phyloP scores from a whole-genome alignment of 1,140 invertebrate genomes.

The Leucophenga varia region DNA sequence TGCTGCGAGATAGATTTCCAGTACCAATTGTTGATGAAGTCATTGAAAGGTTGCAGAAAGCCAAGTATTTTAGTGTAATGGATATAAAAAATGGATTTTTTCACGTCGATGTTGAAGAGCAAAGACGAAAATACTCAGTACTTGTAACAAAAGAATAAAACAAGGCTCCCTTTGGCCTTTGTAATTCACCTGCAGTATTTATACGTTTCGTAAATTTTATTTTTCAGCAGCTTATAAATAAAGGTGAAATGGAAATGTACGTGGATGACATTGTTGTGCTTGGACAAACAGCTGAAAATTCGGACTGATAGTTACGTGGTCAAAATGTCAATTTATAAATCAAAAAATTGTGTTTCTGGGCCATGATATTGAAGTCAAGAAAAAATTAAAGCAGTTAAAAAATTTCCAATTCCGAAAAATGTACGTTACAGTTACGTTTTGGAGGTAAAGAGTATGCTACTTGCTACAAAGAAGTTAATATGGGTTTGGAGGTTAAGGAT shows the following conservation, averaged over 20 bases:
- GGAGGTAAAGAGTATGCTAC: no score
- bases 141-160: constrained; percentile 56
- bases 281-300: constrained; percentile 26
- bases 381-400: constrained; percentile 36
- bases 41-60: constrained; percentile 43
- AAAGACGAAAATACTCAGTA: constrained; percentile 47
- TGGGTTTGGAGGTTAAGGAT: no score
- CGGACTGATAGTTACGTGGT: constrained; percentile 56
- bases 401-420: constrained; percentile 35
- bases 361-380: constrained; percentile 20
- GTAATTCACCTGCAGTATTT: constrained; percentile 55
- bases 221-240: constrained; percentile 12
- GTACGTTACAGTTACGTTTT: no score
- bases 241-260: constrained; percentile 23
- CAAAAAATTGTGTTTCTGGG: constrained; percentile 39
- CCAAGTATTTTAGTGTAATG: constrained; percentile 49
- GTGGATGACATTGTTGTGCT: constrained; percentile 39
- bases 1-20: constrained; percentile 15
- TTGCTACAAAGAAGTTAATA: no score
- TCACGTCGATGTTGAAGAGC: constrained; percentile 42
- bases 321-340: constrained; percentile 58
- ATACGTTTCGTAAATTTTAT: constrained; percentile 48
- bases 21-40: constrained; percentile 57
- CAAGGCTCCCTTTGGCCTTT: constrained; percentile 57
- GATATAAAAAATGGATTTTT: constrained; percentile 57